Conservation (phyloP, 1,140 invertebrate species). For the Aphelenchoides fujianensis region DNA sequence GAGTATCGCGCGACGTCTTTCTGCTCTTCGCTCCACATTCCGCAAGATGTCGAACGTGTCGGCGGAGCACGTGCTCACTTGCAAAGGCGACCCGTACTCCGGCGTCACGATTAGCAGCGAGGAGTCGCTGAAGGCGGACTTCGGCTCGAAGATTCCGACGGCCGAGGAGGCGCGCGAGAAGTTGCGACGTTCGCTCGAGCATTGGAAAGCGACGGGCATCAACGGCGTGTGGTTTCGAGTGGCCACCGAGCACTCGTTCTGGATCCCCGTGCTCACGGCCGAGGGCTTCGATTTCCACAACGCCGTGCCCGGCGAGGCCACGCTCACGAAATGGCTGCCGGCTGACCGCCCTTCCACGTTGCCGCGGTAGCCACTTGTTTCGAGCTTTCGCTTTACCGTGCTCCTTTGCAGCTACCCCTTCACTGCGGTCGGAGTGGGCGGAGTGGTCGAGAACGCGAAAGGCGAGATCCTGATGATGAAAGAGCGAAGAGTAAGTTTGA, state of each 20-base stretch:
- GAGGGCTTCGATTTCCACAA: conserved; percentile 83
- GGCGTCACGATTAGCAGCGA: conserved; percentile 25
- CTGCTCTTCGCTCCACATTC: neutral
- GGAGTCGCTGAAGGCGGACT: conserved; percentile 18
- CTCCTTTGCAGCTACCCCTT: conserved; percentile 24
- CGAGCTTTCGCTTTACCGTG: neutral
- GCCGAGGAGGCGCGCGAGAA: conserved; percentile 19
- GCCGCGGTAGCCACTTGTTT: conserved; percentile 24
- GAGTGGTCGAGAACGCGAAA: conserved; percentile 75
- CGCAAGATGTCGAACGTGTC: neutral
- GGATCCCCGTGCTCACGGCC: conserved; percentile 75
- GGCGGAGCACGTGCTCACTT: conserved; percentile 1
- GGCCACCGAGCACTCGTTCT: conserved; percentile 67
- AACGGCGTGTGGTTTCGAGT: conserved; percentile 79
- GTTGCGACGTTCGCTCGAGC: conserved; percentile 67
- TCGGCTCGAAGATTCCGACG: conserved; percentile 16
- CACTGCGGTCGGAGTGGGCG: conserved; percentile 70
- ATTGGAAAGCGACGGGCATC: conserved; percentile 71
- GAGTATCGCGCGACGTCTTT: neutral
- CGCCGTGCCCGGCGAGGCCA: conserved; percentile 74
- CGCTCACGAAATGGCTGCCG: conserved; percentile 77
- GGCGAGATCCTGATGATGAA: conserved; percentile 68
- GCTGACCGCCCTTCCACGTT: conserved; percentile 63
- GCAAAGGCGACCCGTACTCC: conserved; percentile 22
- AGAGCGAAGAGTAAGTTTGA: too few relatives aligned